These are phyloP conservation scores for Eueides isabella DNA, from an alignment of 1,140 invertebrate genomes.

Conservation along the genomic window DNA sequence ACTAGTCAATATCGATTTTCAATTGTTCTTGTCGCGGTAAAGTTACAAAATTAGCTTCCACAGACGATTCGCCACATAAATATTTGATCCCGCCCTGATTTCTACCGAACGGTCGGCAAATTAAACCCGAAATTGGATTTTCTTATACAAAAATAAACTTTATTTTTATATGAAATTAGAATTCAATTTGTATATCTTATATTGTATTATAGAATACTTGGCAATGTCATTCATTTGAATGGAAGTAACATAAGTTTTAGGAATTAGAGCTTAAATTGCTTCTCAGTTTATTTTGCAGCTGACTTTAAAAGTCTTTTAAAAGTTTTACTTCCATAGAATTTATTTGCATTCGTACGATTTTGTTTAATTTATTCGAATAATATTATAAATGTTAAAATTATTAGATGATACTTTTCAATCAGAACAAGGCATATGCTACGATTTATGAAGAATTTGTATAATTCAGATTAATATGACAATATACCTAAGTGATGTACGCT, in stretches of 20 bases:
- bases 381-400: too few relatives aligned
- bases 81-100: constrained; percentile 33
- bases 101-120: not conserved
- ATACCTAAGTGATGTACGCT: too few relatives aligned
- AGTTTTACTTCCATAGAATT: not conserved
- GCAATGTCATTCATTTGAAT: not conserved
- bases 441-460: too few relatives aligned
- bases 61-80: constrained; percentile 31
- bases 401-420: too few relatives aligned
- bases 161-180: not conserved
- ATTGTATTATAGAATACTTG: not conserved
- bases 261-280: constrained; percentile 1
- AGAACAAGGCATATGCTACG: too few relatives aligned
- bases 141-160: not conserved
- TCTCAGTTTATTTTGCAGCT: not conserved
- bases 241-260: constrained; percentile 2
- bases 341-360: not conserved
- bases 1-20: constrained; percentile 38
- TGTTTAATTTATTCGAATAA: too few relatives aligned
- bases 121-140: not conserved
- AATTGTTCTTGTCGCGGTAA: constrained; percentile 37
- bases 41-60: constrained; percentile 37
- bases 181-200: not conserved
- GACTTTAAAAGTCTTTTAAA: constrained; percentile 1
- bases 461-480: too few relatives aligned